These are phyloP conservation scores for Aurelia sp. DNA, from an alignment of 30 jellyfish, hydroid and myxozoan species.

Conservation along the genomic window DNA sequence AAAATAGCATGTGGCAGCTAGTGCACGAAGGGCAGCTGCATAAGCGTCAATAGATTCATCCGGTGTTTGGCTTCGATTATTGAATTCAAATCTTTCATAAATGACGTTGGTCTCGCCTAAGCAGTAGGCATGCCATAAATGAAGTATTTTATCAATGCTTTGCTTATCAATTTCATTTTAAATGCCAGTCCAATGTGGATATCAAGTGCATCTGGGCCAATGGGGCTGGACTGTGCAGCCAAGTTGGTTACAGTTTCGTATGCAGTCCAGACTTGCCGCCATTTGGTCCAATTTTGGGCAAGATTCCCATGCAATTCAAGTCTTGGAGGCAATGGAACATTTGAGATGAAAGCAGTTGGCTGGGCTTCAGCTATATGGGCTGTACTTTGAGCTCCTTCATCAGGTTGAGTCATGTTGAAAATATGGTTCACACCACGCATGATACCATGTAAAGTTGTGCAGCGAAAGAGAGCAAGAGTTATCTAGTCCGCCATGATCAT, in stretches of 20 bases:
- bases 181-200: conserved; percentile 11
- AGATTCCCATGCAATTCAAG: background rate
- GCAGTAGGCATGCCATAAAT: background rate
- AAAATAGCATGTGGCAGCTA: background rate
- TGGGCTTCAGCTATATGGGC: background rate
- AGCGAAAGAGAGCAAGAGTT: too few relatives aligned
- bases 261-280: conserved; percentile 29
- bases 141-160: background rate
- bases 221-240: conserved; percentile 11
- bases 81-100: background rate
- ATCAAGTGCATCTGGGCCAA: conserved; percentile 22
- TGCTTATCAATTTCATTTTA: background rate
- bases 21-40: conserved; percentile 1
- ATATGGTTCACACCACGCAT: too few relatives aligned
- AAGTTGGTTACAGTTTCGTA: conserved; percentile 7
- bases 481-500: too few relatives aligned
- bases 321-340: conserved; percentile 20
- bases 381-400: background rate
- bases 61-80: conserved; percentile 4
- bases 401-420: too few relatives aligned
- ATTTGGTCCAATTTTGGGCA: conserved; percentile 5
- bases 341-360: conserved; percentile 2
- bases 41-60: conserved; percentile 1
- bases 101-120: too few relatives aligned
- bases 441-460: too few relatives aligned